phyloP scores from a whole-genome alignment of 2,113 vertebrate genomes.

The Probosciger aterrimus region DNA sequence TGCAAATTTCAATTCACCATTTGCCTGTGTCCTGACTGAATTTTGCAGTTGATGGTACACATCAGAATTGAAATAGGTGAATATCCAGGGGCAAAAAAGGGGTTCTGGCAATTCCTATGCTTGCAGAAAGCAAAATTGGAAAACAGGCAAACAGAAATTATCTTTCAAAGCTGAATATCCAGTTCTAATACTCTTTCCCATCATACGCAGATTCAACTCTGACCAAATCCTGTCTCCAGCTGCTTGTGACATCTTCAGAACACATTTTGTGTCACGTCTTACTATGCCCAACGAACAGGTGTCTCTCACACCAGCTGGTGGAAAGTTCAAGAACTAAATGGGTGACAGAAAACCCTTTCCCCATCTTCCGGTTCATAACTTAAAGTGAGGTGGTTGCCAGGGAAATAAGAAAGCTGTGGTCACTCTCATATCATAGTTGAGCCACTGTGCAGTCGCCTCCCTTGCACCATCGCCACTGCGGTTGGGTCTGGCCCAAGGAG shows the following conservation, averaged over 20 bases:
- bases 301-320: not conserved
- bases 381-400: not conserved
- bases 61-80: not conserved
- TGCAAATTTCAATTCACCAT: not conserved
- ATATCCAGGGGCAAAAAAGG: not conserved
- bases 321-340: not conserved
- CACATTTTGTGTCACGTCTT: fast-evolving
- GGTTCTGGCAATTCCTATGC: not conserved
- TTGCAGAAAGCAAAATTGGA: not conserved
- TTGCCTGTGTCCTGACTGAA: not conserved
- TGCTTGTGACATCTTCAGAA: not conserved
- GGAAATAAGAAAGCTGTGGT: not conserved
- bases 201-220: not conserved
- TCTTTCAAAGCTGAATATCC: not conserved
- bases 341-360: not conserved
- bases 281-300: not conserved
- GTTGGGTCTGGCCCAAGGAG: not conserved
- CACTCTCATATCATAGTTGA: not conserved
- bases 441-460: not conserved
- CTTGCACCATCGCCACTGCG: not conserved
- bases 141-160: not conserved
- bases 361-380: not conserved
- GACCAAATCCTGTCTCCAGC: not conserved
- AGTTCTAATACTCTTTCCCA: not conserved
- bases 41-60: not conserved